These are phyloP conservation scores for Thalpophila matura DNA, from an alignment of 2,888 invertebrate genomes.

Conservation along the genomic window DNA sequence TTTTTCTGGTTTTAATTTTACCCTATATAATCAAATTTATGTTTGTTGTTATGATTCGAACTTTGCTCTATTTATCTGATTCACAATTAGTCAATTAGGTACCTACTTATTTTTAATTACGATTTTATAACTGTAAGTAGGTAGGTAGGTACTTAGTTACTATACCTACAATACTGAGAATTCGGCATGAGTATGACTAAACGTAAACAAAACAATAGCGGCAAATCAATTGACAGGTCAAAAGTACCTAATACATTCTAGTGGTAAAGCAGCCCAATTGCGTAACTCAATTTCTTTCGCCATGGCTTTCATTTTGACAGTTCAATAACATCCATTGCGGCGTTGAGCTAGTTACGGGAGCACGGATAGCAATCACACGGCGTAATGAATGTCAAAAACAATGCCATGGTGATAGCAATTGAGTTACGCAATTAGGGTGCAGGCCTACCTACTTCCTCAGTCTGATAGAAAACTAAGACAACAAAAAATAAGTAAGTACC, in stretches of 20 bases:
- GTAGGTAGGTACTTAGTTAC: background rate
- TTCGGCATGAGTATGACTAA: background rate
- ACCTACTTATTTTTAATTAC: no score
- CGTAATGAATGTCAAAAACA: no score
- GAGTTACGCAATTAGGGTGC: no score
- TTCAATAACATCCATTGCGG: no score
- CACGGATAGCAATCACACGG: no score
- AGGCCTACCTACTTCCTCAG: background rate
- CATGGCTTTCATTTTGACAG: no score
- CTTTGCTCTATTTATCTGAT: constrained; percentile 1
- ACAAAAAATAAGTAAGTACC: constrained; percentile 8
- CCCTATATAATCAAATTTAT: constrained; percentile 2
- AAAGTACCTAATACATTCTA: constrained; percentile 1
- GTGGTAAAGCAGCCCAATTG: no score
- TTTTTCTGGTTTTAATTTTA: no score
- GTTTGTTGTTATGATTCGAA: constrained; percentile 3
- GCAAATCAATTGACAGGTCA: background rate
- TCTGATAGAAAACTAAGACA: constrained; percentile 1
- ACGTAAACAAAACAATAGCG: constrained; percentile 7
- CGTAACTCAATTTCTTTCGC: no score
- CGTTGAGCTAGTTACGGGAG: no score
- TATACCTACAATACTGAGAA: constrained; percentile 2
- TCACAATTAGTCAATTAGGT: no score
- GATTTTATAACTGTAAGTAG: constrained; percentile 10
- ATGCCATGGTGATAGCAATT: no score